Evolutionary conservation across 23 tunicate genomes (phyloP), one percentile per base, ranked within the genome.

Genomic region (Trididemnum miniatum): DNA sequence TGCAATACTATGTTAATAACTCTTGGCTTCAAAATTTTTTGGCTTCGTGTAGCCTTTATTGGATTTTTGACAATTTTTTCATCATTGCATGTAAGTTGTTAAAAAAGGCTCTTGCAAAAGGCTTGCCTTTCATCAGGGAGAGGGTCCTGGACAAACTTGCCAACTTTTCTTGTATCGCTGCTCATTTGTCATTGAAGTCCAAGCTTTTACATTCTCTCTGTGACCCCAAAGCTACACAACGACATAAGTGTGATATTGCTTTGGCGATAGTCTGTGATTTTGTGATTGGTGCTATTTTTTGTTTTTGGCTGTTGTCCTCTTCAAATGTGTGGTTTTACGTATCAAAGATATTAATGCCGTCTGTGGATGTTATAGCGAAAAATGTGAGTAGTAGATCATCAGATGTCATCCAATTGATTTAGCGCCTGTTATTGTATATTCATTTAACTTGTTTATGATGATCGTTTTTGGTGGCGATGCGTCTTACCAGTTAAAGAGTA

Each of bases 331-430:
- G 66, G 66, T 31, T 32, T 20, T 54, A 77, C 35, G 66, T 36
- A 23, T 77, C 40, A 1, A 20, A 77, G 25, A 29, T 57, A 27
- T 52, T 54, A 38, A 74, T 44, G 65, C 66, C 67, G 2, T 77
- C 66, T 18, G 67, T 77, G 9, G 67, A 77, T 52, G 34, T 52
- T 29, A 77, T 77, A 51, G 82, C 54, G 27, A 52, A 77, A 57
- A 24, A 77, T 50, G 82, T 77, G 32, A 67, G 37, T 20, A 12
- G 15, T 44, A 7, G n/a, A n/a, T n/a, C n/a, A n/a, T n/a, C n/a
- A n/a, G n/a, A n/a, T n/a, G n/a, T n/a, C n/a, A n/a, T n/a, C n/a
- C n/a, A n/a, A n/a, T n/a, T n/a, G n/a, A n/a, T n/a, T n/a, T n/a
- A n/a, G n/a, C n/a, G n/a, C n/a, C n/a, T n/a, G n/a, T n/a, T n/a